Evolutionary conservation across 35 echinoderm and acorn worm genomes (phyloP).

Genomic region (Eucidaris tribuloides): DNA sequence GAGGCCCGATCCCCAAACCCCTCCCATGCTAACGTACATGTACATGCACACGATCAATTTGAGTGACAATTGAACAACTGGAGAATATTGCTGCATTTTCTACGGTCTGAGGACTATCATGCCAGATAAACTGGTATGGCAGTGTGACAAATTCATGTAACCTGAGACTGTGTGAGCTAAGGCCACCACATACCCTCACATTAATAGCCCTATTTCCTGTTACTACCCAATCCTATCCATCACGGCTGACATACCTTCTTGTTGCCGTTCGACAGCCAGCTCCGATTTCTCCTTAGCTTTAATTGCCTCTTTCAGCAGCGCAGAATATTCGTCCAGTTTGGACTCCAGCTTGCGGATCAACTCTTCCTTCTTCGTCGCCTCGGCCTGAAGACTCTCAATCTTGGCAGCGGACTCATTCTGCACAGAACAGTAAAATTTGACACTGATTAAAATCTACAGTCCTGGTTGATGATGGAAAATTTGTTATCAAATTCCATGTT

Average conservation of each 20-base stretch:
- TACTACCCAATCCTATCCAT: slow-evolving; percentile 32
- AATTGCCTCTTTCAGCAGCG: slow-evolving; percentile 83
- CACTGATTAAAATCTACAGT: not conserved
- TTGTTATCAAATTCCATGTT: not conserved
- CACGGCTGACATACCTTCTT: slow-evolving; percentile 65
- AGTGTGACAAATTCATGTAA: no score
- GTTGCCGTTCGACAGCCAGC: slow-evolving; percentile 61
- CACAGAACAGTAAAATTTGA: not conserved
- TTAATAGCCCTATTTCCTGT: no score
- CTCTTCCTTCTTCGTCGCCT: slow-evolving; percentile 53
- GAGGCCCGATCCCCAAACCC: no score
- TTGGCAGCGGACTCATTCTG: not conserved
- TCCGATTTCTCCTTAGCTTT: slow-evolving; percentile 86
- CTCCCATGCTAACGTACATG: no score
- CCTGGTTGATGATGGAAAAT: no score
- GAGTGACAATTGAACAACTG: no score
- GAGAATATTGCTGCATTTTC: no score
- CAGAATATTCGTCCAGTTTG: slow-evolving; percentile 87
- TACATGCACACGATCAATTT: no score
- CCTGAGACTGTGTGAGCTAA: no score
- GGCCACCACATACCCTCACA: no score
- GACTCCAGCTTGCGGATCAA: slow-evolving; percentile 73
- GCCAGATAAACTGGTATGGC: no score
- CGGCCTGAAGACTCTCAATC: slow-evolving; percentile 34
- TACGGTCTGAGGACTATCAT: no score